A percentile compares a stretch with the other conserved stretches of the same genome.
Conservation (phyloP, 2,113 vertebrate genomes). For the Lampris megalopsis region DNA sequence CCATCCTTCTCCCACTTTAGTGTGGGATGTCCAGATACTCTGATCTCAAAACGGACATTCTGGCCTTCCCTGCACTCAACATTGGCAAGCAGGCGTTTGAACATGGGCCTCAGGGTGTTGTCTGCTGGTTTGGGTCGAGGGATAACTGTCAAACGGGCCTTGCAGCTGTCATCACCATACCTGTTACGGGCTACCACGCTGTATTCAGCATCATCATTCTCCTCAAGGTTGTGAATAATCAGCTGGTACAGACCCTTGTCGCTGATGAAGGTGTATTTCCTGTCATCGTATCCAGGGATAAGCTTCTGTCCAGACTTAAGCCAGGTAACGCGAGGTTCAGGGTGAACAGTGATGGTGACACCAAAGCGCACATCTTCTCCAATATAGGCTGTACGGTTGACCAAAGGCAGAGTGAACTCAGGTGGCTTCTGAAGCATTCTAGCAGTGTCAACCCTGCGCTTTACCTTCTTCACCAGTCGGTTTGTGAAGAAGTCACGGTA, state of each 20-base stretch:
- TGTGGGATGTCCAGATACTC: constrained; percentile 91
- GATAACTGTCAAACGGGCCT: constrained; percentile 91
- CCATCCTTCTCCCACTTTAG: constrained; percentile 98
- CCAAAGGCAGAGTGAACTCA: constrained; percentile 96
- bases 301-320: constrained; percentile 97
- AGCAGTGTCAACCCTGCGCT: constrained; percentile 92
- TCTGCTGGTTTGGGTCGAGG: constrained; percentile 91
- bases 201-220: constrained; percentile 94
- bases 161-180: constrained; percentile 96
- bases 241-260: constrained; percentile 97
- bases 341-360: constrained; percentile 97
- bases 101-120: constrained; percentile 95
- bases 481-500: constrained; percentile 90
- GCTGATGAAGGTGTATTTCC: constrained; percentile 92
- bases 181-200: constrained; percentile 92
- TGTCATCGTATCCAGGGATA: constrained; percentile 91
- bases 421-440: constrained; percentile 95
- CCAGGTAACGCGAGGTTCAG: constrained; percentile 96
- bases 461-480: constrained; percentile 91
- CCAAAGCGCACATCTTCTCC: constrained; percentile 93
- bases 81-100: constrained; percentile 97
- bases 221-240: constrained; percentile 87
- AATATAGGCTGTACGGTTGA: constrained; percentile 90
- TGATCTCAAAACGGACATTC: constrained; percentile 93
- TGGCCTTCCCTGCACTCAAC: constrained; percentile 95